phyloP scores from a whole-genome alignment of 1,140 invertebrate species.

The Mamestra configurata region DNA sequence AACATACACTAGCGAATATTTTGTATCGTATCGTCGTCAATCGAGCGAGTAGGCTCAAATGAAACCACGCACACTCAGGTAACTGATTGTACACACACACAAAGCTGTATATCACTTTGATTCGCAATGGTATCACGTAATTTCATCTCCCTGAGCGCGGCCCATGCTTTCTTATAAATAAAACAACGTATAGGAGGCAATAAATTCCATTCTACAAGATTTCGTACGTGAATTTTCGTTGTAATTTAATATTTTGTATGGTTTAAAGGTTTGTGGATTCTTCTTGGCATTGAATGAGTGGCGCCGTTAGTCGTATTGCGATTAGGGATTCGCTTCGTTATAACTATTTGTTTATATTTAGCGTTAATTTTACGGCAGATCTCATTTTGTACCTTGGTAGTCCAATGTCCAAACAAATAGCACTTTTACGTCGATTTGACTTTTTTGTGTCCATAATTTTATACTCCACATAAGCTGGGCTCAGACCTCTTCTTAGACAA shows the following conservation, averaged over 20 bases:
- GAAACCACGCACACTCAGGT: conserved; percentile 61
- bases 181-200: conserved; percentile 84
- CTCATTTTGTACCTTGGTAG: no score
- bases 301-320: conserved; percentile 14
- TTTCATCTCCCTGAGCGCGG: conserved; percentile 80
- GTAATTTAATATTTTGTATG: conserved; percentile 82
- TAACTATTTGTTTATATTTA: background rate
- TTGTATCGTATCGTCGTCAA: conserved; percentile 56
- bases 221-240: conserved; percentile 74
- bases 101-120: conserved; percentile 80
- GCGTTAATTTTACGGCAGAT: no score
- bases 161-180: conserved; percentile 86
- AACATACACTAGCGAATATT: no score
- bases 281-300: conserved; percentile 65
- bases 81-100: conserved; percentile 61
- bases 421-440: no score
- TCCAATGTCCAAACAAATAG: no score
- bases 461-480: no score
- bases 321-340: conserved; percentile 22
- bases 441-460: no score
- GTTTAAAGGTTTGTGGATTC: conserved; percentile 69
- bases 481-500: no score
- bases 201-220: conserved; percentile 81
- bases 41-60: conserved; percentile 63
- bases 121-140: conserved; percentile 86